Conservation (phyloP, 2,888 invertebrate species). For the Clostera curtula region DNA sequence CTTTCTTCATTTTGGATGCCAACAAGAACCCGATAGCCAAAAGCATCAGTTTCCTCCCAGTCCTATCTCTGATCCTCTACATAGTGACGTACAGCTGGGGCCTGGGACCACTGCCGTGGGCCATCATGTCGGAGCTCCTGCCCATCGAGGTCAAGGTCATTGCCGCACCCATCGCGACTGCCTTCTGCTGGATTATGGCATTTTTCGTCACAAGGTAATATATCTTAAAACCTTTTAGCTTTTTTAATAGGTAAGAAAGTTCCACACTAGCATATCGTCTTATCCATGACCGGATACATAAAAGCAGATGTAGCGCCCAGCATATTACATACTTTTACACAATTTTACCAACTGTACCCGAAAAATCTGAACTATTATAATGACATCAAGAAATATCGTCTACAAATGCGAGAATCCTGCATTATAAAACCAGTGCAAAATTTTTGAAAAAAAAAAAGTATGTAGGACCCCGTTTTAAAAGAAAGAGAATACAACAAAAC, state of each 20-base stretch:
- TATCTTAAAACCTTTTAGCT: neutral
- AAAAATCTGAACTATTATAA: too few species aligned
- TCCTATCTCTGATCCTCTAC: slow-evolving; percentile 81
- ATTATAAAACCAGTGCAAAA: too few species aligned
- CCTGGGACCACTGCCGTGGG: slow-evolving; percentile 88
- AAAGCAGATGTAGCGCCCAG: too few species aligned
- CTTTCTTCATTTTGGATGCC: slow-evolving; percentile 77
- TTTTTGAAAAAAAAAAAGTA: too few species aligned
- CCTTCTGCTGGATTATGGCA: slow-evolving; percentile 83
- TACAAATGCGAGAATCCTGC: too few species aligned
- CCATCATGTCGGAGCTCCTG: slow-evolving; percentile 88
- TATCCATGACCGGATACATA: neutral
- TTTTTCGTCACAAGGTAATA: slow-evolving; percentile 83
- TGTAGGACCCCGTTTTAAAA: too few species aligned
- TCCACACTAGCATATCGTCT: neutral
- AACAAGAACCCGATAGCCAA: slow-evolving; percentile 47
- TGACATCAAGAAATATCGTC: too few species aligned
- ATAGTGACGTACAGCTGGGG: slow-evolving; percentile 85
- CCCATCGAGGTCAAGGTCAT: slow-evolving; percentile 84
- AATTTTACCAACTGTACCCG: too few species aligned
- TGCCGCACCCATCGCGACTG: slow-evolving; percentile 85
- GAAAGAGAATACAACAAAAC: too few species aligned
- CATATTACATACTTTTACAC: too few species aligned
- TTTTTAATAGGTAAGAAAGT: neutral
- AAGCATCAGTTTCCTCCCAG: slow-evolving; percentile 80